phyloP scores from a whole-genome alignment of 2,888 invertebrate genomes.

The Griposia aprilina region DNA sequence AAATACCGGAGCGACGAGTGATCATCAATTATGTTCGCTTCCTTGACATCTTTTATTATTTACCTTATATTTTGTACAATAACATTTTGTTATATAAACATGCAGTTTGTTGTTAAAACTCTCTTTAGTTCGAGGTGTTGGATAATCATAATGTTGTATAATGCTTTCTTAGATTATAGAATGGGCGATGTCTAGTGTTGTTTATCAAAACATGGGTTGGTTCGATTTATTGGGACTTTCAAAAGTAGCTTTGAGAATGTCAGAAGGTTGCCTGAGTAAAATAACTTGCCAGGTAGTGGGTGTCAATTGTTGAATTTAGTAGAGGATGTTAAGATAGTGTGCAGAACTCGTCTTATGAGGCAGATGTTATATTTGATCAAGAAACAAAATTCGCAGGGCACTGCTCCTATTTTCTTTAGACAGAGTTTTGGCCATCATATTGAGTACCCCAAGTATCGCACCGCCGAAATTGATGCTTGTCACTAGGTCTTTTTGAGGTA shows the following conservation, averaged over 20 bases:
- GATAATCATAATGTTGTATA: slow-evolving; percentile 47
- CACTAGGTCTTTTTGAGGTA: background rate
- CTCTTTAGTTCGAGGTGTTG: slow-evolving; percentile 36
- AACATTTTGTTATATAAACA: slow-evolving; percentile 60
- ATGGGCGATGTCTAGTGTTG: slow-evolving; percentile 28
- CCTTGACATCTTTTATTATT: slow-evolving; percentile 67
- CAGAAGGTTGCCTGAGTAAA: slow-evolving; percentile 33
- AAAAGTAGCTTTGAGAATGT: slow-evolving; percentile 26
- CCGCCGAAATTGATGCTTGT: background rate
- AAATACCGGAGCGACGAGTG: slow-evolving; percentile 54
- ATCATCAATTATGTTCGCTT: slow-evolving; percentile 66
- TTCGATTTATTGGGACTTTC: slow-evolving; percentile 37
- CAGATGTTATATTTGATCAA: background rate
- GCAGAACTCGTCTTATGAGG: background rate
- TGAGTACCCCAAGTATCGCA: no score
- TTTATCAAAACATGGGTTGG: slow-evolving; percentile 38
- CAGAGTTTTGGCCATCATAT: no score
- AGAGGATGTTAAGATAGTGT: slow-evolving; percentile 7
- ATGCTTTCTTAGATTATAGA: slow-evolving; percentile 48
- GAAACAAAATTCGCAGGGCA: background rate
- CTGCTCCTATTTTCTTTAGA: background rate
- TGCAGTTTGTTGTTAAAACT: slow-evolving; percentile 39
- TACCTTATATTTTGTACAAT: slow-evolving; percentile 62
- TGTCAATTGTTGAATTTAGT: slow-evolving; percentile 21
- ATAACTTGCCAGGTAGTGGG: slow-evolving; percentile 6